phyloP scores from a whole-genome alignment of 2,888 invertebrate genomes.

The Heliconius ismenius region DNA sequence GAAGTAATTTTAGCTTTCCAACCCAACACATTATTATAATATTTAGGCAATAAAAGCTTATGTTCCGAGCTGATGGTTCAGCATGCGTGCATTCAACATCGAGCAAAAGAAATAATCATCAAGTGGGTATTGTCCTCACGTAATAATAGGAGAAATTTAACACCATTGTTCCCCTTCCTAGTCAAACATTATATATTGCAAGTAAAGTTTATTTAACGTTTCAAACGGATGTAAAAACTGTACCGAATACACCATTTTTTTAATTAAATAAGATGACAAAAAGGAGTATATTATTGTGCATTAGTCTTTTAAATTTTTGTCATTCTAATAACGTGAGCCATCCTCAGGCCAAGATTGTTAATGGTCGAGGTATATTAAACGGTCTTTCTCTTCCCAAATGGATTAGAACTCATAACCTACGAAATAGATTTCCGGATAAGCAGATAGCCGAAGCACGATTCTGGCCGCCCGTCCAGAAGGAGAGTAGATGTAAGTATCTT shows the following conservation, averaged over 20 bases:
- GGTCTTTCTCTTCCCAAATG: slow-evolving; percentile 49
- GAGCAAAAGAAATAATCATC: slow-evolving; percentile 54
- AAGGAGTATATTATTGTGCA: slow-evolving; percentile 39
- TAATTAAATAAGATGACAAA: slow-evolving; percentile 44
- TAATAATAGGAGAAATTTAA: slow-evolving; percentile 58
- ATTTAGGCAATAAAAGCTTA: slow-evolving; percentile 37
- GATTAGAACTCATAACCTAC: slow-evolving; percentile 45
- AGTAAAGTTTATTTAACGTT: slow-evolving; percentile 45
- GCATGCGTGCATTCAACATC: slow-evolving; percentile 51
- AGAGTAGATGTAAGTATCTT: slow-evolving; percentile 66
- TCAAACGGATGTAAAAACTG: slow-evolving; percentile 43
- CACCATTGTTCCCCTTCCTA: slow-evolving; percentile 61
- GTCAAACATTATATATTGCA: slow-evolving; percentile 56
- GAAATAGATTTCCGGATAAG: slow-evolving; percentile 45
- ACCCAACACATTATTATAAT: slow-evolving; percentile 29
- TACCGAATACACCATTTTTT: slow-evolving; percentile 20
- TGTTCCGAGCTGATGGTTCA: slow-evolving; percentile 52
- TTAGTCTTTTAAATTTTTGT: slow-evolving; percentile 50
- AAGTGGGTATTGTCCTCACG: slow-evolving; percentile 57
- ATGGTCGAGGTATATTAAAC: slow-evolving; percentile 46
- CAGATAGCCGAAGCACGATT: slow-evolving; percentile 54
- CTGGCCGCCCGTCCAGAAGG: slow-evolving; percentile 68
- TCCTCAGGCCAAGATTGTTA: slow-evolving; percentile 34
- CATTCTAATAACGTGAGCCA: slow-evolving; percentile 47
- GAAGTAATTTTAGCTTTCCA: slow-evolving; percentile 30